Conservation (phyloP, 2,797 vertebrate species). For the Novumbra hubbsi region DNA sequence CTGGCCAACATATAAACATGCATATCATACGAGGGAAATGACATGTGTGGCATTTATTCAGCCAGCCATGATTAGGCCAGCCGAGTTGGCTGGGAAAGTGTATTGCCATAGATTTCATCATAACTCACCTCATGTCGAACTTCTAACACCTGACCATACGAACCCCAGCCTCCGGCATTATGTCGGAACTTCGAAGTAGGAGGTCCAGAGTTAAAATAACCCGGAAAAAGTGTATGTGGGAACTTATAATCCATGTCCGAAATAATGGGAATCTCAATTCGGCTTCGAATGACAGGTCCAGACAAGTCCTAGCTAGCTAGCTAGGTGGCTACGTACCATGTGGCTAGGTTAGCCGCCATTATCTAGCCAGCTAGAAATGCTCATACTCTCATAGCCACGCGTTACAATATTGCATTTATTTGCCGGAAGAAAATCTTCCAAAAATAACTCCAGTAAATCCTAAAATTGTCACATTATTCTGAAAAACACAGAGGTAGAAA, state of each 20-base stretch:
- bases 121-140: conserved; percentile 14
- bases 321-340: background rate
- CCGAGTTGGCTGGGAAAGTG: background rate
- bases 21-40: no score
- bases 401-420: background rate
- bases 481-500: background rate
- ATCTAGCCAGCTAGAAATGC: background rate
- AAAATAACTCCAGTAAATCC: no score
- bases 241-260: conserved; percentile 58
- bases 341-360: background rate
- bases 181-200: conserved; percentile 29
- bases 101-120: no score
- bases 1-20: no score
- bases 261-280: background rate
- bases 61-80: background rate
- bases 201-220: conserved; percentile 58
- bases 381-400: background rate
- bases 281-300: background rate
- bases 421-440: background rate
- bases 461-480: background rate
- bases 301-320: background rate
- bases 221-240: conserved; percentile 64
- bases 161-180: conserved; percentile 54
- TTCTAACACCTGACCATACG: conserved; percentile 51
- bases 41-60: background rate